These are phyloP conservation scores for Phania funesta DNA, from an alignment of 2,888 invertebrate species.

Conservation along the genomic window DNA sequence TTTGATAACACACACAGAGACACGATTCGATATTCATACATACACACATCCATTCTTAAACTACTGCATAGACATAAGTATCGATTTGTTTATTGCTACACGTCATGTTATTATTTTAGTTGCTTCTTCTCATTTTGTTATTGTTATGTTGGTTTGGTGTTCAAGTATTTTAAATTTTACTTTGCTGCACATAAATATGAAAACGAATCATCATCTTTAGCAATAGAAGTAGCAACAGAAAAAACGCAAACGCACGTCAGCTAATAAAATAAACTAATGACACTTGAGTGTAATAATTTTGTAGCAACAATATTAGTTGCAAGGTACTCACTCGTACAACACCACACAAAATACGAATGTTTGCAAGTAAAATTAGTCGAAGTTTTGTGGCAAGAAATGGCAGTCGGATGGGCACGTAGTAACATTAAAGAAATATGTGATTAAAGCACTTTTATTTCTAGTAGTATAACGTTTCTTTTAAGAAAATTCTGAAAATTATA, in stretches of 20 bases:
- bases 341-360: background rate
- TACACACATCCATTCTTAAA: too few relatives aligned
- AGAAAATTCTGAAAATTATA: too few relatives aligned
- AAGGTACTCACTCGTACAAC: background rate
- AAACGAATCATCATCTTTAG: background rate
- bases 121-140: conserved; percentile 18
- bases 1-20: background rate
- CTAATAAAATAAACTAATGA: conserved; percentile 65
- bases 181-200: conserved; percentile 48
- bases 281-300: conserved; percentile 64
- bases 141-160: conserved; percentile 49
- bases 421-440: conserved; percentile 23
- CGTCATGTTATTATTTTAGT: conserved; percentile 57
- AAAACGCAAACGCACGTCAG: conserved; percentile 48
- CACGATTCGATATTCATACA: background rate
- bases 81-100: conserved; percentile 53
- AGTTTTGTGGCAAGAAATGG: background rate
- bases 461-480: background rate
- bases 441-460: conserved; percentile 17
- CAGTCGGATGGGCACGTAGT: conserved; percentile 7
- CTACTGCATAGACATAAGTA: background rate
- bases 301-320: conserved; percentile 32
- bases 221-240: background rate
- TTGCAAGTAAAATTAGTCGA: background rate
- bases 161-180: conserved; percentile 66